Evolutionary conservation across 1,140 invertebrate species (phyloP), one percentile per base, ranked within the genome.

Genomic region (Globodera rostochiensis): DNA sequence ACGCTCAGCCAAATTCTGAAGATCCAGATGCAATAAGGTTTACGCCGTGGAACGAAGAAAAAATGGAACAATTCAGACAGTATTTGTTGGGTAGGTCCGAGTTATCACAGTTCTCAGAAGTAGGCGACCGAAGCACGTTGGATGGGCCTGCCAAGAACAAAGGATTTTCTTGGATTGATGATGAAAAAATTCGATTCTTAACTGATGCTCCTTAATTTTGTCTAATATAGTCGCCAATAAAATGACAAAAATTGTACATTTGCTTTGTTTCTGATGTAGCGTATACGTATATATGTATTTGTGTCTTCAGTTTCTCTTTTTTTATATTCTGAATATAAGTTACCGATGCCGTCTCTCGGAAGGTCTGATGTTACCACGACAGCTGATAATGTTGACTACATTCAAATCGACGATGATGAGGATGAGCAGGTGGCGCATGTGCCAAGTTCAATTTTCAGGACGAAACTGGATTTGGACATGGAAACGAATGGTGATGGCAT

Each of bases 11-110:
- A 11, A 15, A 47, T 19, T 73, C 79, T 19, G 70, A 80, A 21
- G 79, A 80, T 13, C 70, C 21, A n/a, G 79, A 80, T 79, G 79
- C 79, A 25, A 80, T 80, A 25, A 80, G 73, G 79, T 80, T 80
- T 64, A 74, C 79, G 36, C 79, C 79, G 4, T 80, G 79, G 79
- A 49, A 80, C 49, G 75, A 78, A 45, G 6, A 53, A 15, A 70
- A 80, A 74, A 74, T 80, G 73, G 79, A 80, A 74, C 79, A 76
- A 21, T 80, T 47, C 19, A 13, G 79, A 50, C 70, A 80, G n/a
- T 80, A 80, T 80, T 76, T 80, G 67, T 50, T 80, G 47, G 79
- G 77, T 19, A 78, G 13, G 13, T 19, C 57, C 13, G 57, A 13
- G 19, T 19, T 64, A 19, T 15, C 57, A 19, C 11, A 6, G 57